Evolutionary conservation across 2,797 vertebrate genomes (phyloP), one percentile per base, ranked within the genome.

Genomic region (Sebastes hubbsi): DNA sequence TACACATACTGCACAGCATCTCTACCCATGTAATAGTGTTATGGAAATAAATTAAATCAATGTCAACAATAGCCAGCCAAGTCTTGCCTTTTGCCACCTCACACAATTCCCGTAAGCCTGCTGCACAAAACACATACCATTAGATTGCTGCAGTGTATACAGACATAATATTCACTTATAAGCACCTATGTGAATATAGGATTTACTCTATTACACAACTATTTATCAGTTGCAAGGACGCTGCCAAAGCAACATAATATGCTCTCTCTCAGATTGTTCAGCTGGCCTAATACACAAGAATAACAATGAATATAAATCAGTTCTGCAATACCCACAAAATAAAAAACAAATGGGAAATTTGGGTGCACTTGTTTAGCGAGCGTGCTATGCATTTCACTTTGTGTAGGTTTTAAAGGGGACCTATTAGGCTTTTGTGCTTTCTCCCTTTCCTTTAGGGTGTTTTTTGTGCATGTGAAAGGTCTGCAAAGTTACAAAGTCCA

Each of bases 191-290:
- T 72, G 69, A 70, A 72, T 81, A 69, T 22, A 63, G 63, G 72
- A 75, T 79, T 80, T 72, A 32, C 66, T 75, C 61, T 5, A 5
- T 38, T 13, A 36, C 34, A 38, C 12, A 86, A 52, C 60, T 72
- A 74, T 67, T 78, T 59, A 42, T 73, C 32, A 62, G 14, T 66
- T 76, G 68, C 34, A 87, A 61, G n/a, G 36, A 84, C 79, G 60
- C 18, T 72, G 52, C 38, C 75, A 87, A 79, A 24, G 20, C 46
- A 83, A 64, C 42, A 70, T 64, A 74, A 69, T 67, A 20, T 56
- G 30, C 38, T 72, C 6, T 27, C 4, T 38, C 52, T 36, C 62
- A 64, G 56, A 78, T 52, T 73, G 55, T 62, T 54, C 10, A 5
- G 62, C 27, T 64, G 27, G 18, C 46, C 27, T 61, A 54, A 69